These are phyloP conservation scores for Tapirus indicus DNA, from an alignment of 2,797 vertebrate species.

Conservation along the genomic window DNA sequence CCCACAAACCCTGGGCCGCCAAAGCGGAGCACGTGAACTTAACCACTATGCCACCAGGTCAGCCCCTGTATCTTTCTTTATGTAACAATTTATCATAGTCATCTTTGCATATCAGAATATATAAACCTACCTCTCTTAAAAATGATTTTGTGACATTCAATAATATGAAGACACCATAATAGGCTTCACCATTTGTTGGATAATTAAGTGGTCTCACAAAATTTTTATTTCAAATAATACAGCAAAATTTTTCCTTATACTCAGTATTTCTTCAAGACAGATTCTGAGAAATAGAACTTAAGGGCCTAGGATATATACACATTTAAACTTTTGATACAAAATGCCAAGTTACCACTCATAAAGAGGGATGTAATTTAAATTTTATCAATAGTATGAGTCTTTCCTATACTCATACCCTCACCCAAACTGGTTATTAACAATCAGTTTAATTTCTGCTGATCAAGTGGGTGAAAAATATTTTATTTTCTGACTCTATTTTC, in stretches of 20 bases:
- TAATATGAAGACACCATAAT: neutral
- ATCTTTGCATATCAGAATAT: neutral
- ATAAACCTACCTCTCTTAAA: neutral
- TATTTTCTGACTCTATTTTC: constrained; percentile 1
- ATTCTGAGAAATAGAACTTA: neutral
- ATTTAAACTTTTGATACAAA: neutral
- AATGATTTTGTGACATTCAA: neutral
- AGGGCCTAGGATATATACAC: neutral
- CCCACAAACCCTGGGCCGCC: too few relatives aligned
- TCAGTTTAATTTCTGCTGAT: neutral
- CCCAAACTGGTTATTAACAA: neutral
- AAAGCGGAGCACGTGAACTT: too few relatives aligned
- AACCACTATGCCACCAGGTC: too few relatives aligned
- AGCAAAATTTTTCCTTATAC: neutral
- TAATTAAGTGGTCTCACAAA: neutral
- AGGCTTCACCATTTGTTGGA: neutral
- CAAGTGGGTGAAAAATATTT: neutral
- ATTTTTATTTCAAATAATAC: constrained; percentile 18
- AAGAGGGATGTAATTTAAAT: neutral
- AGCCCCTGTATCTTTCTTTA: neutral
- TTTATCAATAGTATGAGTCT: neutral
- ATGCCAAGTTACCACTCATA: neutral
- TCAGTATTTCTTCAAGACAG: neutral
- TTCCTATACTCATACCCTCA: neutral
- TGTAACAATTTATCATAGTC: neutral